phyloP scores from a whole-genome alignment of 2,113 vertebrate genomes.

The Mirza zaza region DNA sequence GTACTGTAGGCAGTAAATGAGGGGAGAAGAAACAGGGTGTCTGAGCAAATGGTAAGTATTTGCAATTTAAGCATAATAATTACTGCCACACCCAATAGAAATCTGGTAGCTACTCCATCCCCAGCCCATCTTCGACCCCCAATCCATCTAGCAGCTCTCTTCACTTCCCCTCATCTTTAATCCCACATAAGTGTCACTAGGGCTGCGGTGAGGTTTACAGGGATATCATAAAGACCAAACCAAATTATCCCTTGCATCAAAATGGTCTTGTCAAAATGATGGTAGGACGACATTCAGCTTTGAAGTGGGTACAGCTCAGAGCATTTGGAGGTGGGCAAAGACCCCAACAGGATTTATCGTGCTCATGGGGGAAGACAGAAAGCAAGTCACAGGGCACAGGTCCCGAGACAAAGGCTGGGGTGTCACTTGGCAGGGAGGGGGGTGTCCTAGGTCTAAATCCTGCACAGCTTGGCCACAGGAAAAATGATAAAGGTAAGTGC shows the following conservation, averaged over 20 bases:
- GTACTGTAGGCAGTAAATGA: neutral
- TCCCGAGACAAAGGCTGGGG: neutral
- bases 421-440: neutral
- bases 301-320: neutral
- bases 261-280: neutral
- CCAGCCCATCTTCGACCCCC: neutral
- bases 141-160: neutral
- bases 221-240: neutral
- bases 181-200: neutral
- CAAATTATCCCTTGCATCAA: neutral
- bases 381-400: neutral
- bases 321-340: neutral
- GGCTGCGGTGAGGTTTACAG: neutral
- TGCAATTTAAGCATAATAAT: neutral
- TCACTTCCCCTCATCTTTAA: neutral
- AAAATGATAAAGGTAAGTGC: neutral
- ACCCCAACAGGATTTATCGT: neutral
- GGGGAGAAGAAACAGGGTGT: neutral
- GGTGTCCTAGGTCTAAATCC: neutral
- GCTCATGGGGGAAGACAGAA: neutral
- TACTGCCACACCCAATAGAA: neutral
- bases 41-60: neutral
- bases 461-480: neutral
- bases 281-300: rapidly evolving
- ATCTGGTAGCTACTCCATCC: neutral